Evolutionary conservation across 2,888 invertebrate genomes (phyloP).

Genomic region (Physocephala rufipes): DNA sequence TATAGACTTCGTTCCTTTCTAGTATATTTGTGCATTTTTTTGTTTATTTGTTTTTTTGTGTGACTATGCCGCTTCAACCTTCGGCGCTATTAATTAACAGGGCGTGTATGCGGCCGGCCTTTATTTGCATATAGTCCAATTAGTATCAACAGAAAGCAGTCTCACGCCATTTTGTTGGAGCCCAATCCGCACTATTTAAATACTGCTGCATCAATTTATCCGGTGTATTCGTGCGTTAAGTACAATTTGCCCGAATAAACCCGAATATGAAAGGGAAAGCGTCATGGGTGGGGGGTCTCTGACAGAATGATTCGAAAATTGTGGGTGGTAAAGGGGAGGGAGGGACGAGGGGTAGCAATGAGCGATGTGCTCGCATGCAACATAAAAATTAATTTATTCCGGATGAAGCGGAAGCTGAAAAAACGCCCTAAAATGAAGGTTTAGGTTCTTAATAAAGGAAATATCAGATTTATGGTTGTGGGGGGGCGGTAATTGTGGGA

Average conservation of each 20-base stretch:
- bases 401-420: neutral
- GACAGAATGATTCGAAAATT: too few species aligned
- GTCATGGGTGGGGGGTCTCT: neutral
- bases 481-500: too few species aligned
- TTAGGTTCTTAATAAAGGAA: too few species aligned
- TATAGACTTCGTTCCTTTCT: neutral
- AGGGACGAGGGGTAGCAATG: too few species aligned
- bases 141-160: neutral
- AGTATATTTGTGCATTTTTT: too few species aligned
- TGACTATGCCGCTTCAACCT: neutral
- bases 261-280: neutral
- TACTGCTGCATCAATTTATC: neutral
- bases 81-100: conserved; percentile 9
- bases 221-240: conserved; percentile 22
- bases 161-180: conserved; percentile 4
- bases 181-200: neutral
- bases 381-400: too few species aligned
- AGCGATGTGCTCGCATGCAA: too few species aligned
- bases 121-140: conserved; percentile 18
- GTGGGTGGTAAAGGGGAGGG: too few species aligned
- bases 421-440: neutral
- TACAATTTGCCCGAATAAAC: neutral
- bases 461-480: too few species aligned
- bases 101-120: conserved; percentile 11
- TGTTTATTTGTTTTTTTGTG: too few species aligned